These are phyloP conservation scores for Penelope pileata DNA, from an alignment of 2,113 vertebrate species.

Conservation along the genomic window DNA sequence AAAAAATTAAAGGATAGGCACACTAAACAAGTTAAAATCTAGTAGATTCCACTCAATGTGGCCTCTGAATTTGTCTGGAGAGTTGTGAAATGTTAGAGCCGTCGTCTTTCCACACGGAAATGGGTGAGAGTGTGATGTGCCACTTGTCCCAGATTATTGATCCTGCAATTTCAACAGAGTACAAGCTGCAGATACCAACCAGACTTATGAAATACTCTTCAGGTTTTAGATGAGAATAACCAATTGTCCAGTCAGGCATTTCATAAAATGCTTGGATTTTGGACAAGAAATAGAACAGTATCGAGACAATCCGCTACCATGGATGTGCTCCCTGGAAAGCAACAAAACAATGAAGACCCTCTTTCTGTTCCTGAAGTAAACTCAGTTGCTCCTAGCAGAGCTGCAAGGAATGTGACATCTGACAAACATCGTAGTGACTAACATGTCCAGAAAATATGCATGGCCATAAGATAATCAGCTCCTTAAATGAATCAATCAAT, in stretches of 20 bases:
- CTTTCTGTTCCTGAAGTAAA: background rate
- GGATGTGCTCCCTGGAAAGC: background rate
- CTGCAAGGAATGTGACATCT: accelerated
- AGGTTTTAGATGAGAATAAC: background rate
- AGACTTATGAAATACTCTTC: background rate
- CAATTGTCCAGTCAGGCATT: background rate
- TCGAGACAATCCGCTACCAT: background rate
- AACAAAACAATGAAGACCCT: background rate
- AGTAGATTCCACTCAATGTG: background rate
- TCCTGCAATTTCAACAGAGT: background rate
- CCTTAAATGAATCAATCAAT: background rate
- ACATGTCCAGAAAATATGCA: background rate
- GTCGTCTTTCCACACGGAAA: background rate
- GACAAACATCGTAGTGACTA: background rate
- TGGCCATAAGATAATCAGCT: background rate
- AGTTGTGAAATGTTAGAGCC: background rate
- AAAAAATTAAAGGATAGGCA: constrained; percentile 11
- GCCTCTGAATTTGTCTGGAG: background rate
- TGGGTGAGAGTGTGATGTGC: accelerated
- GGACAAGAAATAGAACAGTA: accelerated
- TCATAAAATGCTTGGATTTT: background rate
- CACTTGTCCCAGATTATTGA: background rate
- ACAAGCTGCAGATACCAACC: background rate
- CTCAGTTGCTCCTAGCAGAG: background rate
- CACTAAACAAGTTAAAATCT: background rate